These are phyloP conservation scores for Unio pictorum DNA, from an alignment of 2,888 invertebrate genomes.

Conservation along the genomic window DNA sequence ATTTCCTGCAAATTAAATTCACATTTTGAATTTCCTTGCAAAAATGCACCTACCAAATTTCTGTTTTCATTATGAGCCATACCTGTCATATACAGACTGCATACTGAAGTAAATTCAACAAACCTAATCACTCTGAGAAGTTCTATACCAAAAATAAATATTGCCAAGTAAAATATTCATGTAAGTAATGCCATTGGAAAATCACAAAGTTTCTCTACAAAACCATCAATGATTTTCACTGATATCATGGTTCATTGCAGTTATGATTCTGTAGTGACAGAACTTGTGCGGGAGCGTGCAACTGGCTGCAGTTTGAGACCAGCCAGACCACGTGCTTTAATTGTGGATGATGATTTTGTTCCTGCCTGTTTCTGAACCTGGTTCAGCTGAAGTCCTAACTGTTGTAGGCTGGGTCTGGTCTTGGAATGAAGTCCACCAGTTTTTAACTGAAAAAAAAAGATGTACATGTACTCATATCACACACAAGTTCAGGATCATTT, in stretches of 20 bases:
- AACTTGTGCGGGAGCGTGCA: constrained; percentile 34
- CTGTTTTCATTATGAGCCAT: too few species aligned
- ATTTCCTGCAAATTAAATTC: too few species aligned
- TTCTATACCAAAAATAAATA: too few species aligned
- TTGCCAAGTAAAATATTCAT: too few species aligned
- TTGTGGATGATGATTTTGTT: constrained; percentile 18
- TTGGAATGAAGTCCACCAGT: constrained; percentile 11
- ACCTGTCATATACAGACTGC: too few species aligned
- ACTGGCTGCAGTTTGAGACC: constrained; percentile 39
- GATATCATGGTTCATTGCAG: neutral
- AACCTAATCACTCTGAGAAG: too few species aligned
- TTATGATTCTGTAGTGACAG: constrained; percentile 39
- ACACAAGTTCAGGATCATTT: neutral
- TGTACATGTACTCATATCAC: neutral
- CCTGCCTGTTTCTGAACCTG: constrained; percentile 29
- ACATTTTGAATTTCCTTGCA: too few species aligned
- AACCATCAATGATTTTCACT: neutral
- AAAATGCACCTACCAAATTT: too few species aligned
- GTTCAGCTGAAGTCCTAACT: constrained; percentile 49
- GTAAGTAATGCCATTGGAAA: neutral
- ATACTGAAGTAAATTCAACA: too few species aligned
- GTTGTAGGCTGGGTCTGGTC: constrained; percentile 45
- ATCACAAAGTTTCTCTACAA: constrained; percentile 2
- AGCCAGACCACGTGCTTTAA: constrained; percentile 27
- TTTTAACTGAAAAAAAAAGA: constrained; percentile 27